Percentiles rank a stretch among this genome's conserved stretches.
phyloP scores from a whole-genome alignment of 2,888 invertebrate species.

The Spatulosminthurus flaviceps region DNA sequence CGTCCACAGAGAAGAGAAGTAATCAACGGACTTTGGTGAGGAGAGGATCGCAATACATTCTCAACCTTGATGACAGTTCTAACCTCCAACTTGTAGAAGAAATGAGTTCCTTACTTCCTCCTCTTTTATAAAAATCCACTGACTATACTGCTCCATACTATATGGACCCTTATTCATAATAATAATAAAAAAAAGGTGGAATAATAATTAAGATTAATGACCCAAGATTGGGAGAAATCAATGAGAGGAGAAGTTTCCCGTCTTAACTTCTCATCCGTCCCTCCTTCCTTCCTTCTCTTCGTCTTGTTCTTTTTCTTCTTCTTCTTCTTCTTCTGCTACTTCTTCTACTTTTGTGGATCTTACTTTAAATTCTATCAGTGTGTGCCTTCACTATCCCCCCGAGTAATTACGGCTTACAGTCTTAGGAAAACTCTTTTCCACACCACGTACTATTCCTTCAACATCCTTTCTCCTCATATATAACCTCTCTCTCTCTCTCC shows the following conservation, averaged over 20 bases:
- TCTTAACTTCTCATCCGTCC: conserved; percentile 20
- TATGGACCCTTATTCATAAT: neutral
- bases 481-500: neutral
- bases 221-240: conserved; percentile 60
- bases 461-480: neutral
- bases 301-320: too few species aligned
- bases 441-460: conserved; percentile 21
- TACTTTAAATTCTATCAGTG: conserved; percentile 48
- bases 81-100: conserved; percentile 35
- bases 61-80: conserved; percentile 42
- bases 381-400: conserved; percentile 43
- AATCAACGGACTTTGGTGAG: neutral
- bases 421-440: conserved; percentile 46
- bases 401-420: conserved; percentile 46
- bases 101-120: neutral
- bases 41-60: conserved; percentile 23
- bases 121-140: conserved; percentile 28
- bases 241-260: conserved; percentile 51
- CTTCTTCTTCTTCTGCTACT: conserved; percentile 38
- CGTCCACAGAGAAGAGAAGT: conserved; percentile 27
- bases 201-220: conserved; percentile 62
- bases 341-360: conserved; percentile 41
- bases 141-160: too few species aligned
- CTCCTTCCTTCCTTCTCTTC: conserved; percentile 1
- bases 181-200: conserved; percentile 54